Evolutionary conservation across 2,888 invertebrate genomes (phyloP), one percentile per base, ranked within the genome.

Genomic region (Galerucella calmariensis): DNA sequence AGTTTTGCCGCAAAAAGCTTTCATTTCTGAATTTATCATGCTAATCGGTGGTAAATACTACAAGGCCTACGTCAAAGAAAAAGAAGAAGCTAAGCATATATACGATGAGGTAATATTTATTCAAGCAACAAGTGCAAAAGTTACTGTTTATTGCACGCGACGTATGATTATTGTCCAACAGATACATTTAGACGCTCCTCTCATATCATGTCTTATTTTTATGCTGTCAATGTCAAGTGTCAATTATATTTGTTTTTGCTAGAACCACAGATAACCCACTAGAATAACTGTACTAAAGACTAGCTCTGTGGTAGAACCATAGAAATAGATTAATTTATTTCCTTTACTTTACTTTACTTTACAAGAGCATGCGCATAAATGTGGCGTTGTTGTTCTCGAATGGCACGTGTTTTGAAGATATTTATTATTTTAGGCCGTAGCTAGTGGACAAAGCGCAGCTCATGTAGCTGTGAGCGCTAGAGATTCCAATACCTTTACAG

Each of bases 1-100:
- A 8, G 89, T 93, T 16, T 84, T 93, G 62, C 94, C 94, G 0
- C 92, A 93, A 77, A 91, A 92, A 0, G 93, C 93, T 0, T 93
- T 92, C 84, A 92, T 93, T 79, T 91, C 92, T 56, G 91, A 91
- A 69, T 93, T 93, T 83, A 85, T 90, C 53, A 93, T 93, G 93
- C 91, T 90, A 73, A 87, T 92, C 12, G 90, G 89, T 72, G 92
- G 91, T 24, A 91, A 91, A 83, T 87, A 90, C 2, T 92, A 92
- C 84, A 89, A 90, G 79, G 92, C 92, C 0, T 91, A 92, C 80
- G 91, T 92, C 0, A 90, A 92, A 82, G 92, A 91, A 83, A 92
- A 92, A 81, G 90, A 91, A 81, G 90, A 91, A 83, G 92, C 92
- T 0, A 91, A 91, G 81, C 79, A 84, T 70, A 84, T 92, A 46